Conservation (phyloP, 2,113 vertebrate species). For the Lontra canadensis region DNA sequence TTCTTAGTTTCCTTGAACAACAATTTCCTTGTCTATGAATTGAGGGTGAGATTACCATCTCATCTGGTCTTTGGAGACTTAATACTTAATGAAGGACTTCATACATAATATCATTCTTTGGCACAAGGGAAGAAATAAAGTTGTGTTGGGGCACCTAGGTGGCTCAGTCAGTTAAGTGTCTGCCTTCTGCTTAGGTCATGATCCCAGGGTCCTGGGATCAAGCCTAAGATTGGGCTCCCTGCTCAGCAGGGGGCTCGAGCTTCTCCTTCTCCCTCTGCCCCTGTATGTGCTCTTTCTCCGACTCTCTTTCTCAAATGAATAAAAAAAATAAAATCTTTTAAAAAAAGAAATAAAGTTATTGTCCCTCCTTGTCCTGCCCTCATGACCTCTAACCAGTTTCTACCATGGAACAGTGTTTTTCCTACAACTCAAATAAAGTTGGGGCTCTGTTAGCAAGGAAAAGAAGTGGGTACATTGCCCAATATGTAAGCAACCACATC, state of each 20-base stretch:
- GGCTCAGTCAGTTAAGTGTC: neutral
- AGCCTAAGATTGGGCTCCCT: neutral
- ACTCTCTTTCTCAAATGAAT: neutral
- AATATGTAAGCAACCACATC: neutral
- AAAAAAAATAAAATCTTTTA: neutral
- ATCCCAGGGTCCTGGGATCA: neutral
- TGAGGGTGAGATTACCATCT: neutral
- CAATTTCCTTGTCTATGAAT: neutral
- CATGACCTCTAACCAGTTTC: neutral
- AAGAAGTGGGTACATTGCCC: neutral
- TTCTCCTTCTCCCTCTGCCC: neutral
- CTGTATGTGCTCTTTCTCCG: too few relatives aligned
- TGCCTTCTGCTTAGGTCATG: neutral
- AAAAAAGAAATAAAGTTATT: neutral
- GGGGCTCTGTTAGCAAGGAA: neutral
- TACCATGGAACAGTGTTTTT: neutral
- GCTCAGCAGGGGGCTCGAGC: neutral
- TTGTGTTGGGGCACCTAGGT: neutral
- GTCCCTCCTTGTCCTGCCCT: neutral
- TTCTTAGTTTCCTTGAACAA: neutral
- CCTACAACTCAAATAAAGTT: neutral
- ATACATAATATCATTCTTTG: neutral
- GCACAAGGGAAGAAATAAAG: neutral
- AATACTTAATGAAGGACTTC: neutral
- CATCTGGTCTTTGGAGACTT: neutral